Conservation (phyloP, 2,113 vertebrate genomes). For the Thinocorus orbignyianus region DNA sequence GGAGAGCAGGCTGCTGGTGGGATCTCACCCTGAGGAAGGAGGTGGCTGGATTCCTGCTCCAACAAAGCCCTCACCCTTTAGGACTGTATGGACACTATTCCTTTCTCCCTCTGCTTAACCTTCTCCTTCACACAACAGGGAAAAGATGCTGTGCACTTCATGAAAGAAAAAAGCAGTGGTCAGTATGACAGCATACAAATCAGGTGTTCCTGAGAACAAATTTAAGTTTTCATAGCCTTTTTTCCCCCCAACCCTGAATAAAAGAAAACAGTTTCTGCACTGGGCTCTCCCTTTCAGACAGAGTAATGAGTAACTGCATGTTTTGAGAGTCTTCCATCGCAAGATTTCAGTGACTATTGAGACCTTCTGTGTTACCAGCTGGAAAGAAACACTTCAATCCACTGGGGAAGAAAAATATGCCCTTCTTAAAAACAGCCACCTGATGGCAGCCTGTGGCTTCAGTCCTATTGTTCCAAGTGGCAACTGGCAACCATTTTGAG, state of each 20-base stretch:
- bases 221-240: not conserved
- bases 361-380: not conserved
- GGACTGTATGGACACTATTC: not conserved
- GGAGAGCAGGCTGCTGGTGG: not conserved
- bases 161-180: not conserved
- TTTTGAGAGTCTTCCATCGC: not conserved
- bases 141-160: not conserved
- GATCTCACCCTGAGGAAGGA: not conserved
- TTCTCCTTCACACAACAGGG: not conserved
- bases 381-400: not conserved
- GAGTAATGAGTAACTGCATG: not conserved
- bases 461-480: conserved; percentile 45
- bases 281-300: not conserved
- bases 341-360: not conserved
- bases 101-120: not conserved
- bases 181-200: not conserved
- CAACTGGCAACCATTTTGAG: conserved; percentile 66
- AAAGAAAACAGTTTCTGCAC: not conserved
- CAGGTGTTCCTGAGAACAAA: not conserved
- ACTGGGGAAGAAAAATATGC: not conserved
- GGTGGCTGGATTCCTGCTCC: not conserved
- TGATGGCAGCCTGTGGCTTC: conserved; percentile 68
- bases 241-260: not conserved
- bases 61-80: not conserved
- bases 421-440: conserved; percentile 59